Evolutionary conservation across 2,113 vertebrate genomes (phyloP), one percentile per base, ranked within the genome.

Genomic region (Octodon degus): DNA sequence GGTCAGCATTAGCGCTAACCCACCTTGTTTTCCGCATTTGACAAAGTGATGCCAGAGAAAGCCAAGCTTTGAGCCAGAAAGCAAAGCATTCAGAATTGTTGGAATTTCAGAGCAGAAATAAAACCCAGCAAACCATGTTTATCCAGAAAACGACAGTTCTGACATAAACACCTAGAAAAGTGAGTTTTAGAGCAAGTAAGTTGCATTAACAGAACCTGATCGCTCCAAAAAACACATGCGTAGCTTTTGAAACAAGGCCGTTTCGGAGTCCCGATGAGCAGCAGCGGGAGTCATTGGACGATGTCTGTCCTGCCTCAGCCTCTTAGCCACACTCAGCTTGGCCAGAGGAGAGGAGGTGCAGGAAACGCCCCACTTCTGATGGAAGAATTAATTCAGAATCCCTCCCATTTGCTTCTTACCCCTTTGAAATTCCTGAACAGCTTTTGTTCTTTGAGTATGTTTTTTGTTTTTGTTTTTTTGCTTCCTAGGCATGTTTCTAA

Each of bases 91-190:
- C 79, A 84, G 81, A 96, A 53, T 58, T 84, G 82, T 88, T 93
- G 84, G 32, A 43, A 34, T 94, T 96, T 96, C 34, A 34, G 86
- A 80, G 37, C 4, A 94, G 68, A 93, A 96, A 60, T 58, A 65
- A 96, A 89, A 80, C 70, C 20, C 65, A 85, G 34, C 32, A 60
- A 85, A 10, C 34, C 76, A 72, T 53, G 65, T 7, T 85, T 76
- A 79, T 5, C 24, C 55, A 58, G 17, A 0, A 58, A 58, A 58
- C 5, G 70, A 37, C 5, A 67, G 67, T 60, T 86, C 67, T 58
- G 12, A 32, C 81, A 17, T 20, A 90, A 67, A 62, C 25, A 83
- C 25, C 8, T 37, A 84, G n/a, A 88, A 94, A 96, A 94, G 47
- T 5, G 8, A 63, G 11, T 84, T 84, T 90, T 17, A 85, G n/a